Conservation (phyloP, 2,113 vertebrate genomes). For the Rhynchomys soricoides region DNA sequence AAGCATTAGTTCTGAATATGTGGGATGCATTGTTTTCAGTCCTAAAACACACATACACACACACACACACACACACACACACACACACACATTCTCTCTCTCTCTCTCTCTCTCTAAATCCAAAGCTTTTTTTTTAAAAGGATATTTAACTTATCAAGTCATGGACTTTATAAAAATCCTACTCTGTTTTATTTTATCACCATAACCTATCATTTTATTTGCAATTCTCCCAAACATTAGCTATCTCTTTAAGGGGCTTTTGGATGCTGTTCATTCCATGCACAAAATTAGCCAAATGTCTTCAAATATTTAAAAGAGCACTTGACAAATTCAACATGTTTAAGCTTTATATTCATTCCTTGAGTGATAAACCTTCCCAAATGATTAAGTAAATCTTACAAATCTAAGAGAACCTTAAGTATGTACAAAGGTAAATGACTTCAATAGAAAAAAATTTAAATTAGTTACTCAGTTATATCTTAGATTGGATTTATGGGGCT, state of each 20-base stretch:
- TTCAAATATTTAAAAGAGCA: conserved; percentile 53
- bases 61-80: background rate
- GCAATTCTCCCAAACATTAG: background rate
- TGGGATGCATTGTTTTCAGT: background rate
- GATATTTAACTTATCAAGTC: conserved; percentile 28
- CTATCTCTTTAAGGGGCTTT: background rate
- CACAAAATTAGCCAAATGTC: conserved; percentile 25
- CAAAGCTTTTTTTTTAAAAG: background rate
- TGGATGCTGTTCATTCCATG: conserved; percentile 5
- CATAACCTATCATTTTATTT: background rate
- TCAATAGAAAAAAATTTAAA: conserved; percentile 40
- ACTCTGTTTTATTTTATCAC: conserved; percentile 12
- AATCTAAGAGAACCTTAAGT: conserved; percentile 36
- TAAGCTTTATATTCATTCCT: conserved; percentile 24
- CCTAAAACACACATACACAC: background rate
- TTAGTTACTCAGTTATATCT: conserved; percentile 52
- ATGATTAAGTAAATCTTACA: conserved; percentile 51
- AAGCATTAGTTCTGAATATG: background rate
- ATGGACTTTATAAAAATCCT: background rate
- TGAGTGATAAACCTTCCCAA: background rate
- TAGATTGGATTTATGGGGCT: background rate
- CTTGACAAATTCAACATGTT: conserved; percentile 32
- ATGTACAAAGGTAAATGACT: conserved; percentile 11
- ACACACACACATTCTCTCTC: background rate
- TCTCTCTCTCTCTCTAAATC: background rate